Percentiles rank a stretch among this genome's conserved stretches.
Conservation (phyloP, 1,140 invertebrate species). For the Danaus plexippus region DNA sequence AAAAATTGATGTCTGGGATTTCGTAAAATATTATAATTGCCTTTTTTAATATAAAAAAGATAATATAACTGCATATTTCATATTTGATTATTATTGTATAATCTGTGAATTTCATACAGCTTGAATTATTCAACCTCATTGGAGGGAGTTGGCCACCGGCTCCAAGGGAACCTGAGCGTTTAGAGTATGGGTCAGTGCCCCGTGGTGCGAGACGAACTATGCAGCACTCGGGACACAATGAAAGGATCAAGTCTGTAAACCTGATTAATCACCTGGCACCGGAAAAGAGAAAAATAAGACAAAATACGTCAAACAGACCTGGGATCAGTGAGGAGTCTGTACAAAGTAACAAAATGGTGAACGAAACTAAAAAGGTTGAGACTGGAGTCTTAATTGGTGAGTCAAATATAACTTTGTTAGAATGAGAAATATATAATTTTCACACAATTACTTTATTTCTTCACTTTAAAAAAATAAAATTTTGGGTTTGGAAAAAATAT, state of each 20-base stretch:
- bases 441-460: background rate
- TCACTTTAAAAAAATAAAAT: too few species aligned
- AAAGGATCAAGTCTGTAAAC: slow-evolving; percentile 58
- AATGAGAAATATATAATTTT: background rate
- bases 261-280: slow-evolving; percentile 53
- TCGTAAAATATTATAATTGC: too few species aligned
- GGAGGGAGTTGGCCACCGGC: slow-evolving; percentile 64
- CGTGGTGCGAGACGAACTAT: slow-evolving; percentile 40
- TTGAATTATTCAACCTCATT: slow-evolving; percentile 59
- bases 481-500: too few species aligned
- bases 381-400: slow-evolving; percentile 61
- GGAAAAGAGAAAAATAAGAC: slow-evolving; percentile 36
- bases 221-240: slow-evolving; percentile 45
- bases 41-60: too few species aligned
- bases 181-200: slow-evolving; percentile 55
- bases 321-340: slow-evolving; percentile 23
- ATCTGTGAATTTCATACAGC: slow-evolving; percentile 31
- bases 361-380: slow-evolving; percentile 60
- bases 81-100: slow-evolving; percentile 7
- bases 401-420: slow-evolving; percentile 16
- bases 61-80: background rate
- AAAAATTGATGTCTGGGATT: too few species aligned
- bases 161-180: slow-evolving; percentile 43
- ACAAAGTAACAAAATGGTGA: slow-evolving; percentile 51
- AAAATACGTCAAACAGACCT: slow-evolving; percentile 15